A percentile compares a stretch with the other conserved stretches of the same genome.
Conservation (phyloP, 1,140 invertebrate species). For the Epicauta chinensis region DNA sequence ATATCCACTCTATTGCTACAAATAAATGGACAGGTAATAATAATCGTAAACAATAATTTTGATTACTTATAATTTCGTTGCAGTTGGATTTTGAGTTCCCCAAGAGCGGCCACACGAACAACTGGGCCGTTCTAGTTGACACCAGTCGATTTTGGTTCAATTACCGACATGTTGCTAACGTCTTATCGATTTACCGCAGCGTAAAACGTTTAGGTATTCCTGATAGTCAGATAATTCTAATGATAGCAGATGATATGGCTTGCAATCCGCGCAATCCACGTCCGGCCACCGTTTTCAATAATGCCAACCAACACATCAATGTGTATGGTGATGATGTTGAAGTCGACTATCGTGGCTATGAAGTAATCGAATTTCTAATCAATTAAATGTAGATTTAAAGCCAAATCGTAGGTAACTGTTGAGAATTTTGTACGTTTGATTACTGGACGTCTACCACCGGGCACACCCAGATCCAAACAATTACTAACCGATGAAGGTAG, state of each 20-base stretch:
- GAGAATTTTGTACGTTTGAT: constrained; percentile 97
- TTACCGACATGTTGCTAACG: constrained; percentile 98
- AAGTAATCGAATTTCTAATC: constrained; percentile 51
- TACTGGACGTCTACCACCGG: constrained; percentile 83
- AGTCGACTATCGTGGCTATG: constrained; percentile 98
- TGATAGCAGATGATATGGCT: constrained; percentile 99
- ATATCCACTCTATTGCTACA: too few species aligned
- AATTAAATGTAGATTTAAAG: background rate
- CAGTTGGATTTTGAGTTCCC: constrained; percentile 34
- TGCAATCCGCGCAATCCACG: constrained; percentile 96
- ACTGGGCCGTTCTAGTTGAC: constrained; percentile 98
- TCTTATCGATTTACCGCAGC: constrained; percentile 95
- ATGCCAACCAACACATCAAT: constrained; percentile 96
- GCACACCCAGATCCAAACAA: constrained; percentile 91
- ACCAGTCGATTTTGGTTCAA: constrained; percentile 99
- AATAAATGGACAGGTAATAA: too few species aligned
- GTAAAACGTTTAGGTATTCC: constrained; percentile 97
- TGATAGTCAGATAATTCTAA: constrained; percentile 93
- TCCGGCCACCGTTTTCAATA: constrained; percentile 98
- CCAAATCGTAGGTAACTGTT: constrained; percentile 71
- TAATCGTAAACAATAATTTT: too few species aligned
- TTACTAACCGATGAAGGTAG: constrained; percentile 94
- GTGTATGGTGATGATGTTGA: constrained; percentile 99
- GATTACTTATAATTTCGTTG: too few species aligned
- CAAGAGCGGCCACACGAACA: constrained; percentile 83